Evolutionary conservation across 2,113 vertebrate species (phyloP).

Genomic region (Delphinus delphis): DNA sequence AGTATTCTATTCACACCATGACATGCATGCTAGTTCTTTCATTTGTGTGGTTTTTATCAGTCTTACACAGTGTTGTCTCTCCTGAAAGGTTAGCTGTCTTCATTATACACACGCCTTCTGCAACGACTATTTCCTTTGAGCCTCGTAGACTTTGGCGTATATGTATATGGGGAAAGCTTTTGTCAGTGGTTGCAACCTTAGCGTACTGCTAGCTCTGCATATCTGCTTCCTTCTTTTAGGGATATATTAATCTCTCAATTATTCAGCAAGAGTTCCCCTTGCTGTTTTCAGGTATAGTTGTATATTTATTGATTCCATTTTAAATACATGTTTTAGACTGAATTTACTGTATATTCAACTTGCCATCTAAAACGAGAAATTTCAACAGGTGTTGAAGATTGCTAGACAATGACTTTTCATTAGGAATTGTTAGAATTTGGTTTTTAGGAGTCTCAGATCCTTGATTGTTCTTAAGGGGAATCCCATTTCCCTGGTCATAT

Average conservation of each 20-base stretch:
- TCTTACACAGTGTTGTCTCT: background rate
- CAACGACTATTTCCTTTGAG: background rate
- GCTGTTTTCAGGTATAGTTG: background rate
- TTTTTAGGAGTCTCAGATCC: background rate
- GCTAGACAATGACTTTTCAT: background rate
- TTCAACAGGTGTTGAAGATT: background rate
- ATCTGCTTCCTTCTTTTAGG: background rate
- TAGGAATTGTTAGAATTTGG: background rate
- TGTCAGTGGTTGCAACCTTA: background rate
- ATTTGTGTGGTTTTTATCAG: background rate
- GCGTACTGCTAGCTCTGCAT: background rate
- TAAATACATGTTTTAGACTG: background rate
- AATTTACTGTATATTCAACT: background rate
- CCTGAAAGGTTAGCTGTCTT: background rate
- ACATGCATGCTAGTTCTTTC: background rate
- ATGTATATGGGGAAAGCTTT: background rate
- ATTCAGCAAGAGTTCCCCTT: background rate
- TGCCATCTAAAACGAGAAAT: background rate
- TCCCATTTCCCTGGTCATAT: background rate
- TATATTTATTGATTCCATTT: background rate
- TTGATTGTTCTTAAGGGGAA: background rate
- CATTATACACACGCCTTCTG: background rate
- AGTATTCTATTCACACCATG: background rate
- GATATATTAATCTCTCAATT: background rate
- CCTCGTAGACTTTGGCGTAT: background rate